Evolutionary conservation across 2,888 invertebrate genomes (phyloP).

Genomic region (Acleris cristana): DNA sequence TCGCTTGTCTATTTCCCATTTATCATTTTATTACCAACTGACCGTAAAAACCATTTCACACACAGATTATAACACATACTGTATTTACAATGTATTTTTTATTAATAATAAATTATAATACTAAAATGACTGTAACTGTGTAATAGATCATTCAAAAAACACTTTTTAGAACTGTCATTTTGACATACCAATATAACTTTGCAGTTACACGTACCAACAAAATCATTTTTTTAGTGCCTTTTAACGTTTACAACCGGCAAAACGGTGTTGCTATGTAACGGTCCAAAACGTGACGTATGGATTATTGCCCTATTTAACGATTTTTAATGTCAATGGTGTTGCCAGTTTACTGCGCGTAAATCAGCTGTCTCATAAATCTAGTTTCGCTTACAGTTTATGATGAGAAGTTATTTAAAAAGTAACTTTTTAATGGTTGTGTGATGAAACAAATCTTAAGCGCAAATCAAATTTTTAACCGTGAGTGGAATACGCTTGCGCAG

Average conservation of each 20-base stretch:
- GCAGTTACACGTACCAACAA: constrained; percentile 4
- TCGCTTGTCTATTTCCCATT: not conserved
- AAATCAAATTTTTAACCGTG: not conserved
- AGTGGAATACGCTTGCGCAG: not conserved
- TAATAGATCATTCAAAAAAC: constrained; percentile 55
- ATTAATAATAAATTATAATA: constrained; percentile 39
- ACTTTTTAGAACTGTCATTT: constrained; percentile 50
- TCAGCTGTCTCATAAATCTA: constrained; percentile 70
- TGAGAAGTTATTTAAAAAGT: constrained; percentile 54
- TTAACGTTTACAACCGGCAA: constrained; percentile 18
- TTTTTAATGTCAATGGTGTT: constrained; percentile 70
- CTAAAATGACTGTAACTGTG: constrained; percentile 47
- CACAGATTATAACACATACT: constrained; percentile 30
- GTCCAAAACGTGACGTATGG: constrained; percentile 68
- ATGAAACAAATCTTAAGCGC: not conserved
- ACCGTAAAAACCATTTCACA: constrained; percentile 26
- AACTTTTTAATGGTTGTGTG: constrained; percentile 8
- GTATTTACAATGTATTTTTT: constrained; percentile 56
- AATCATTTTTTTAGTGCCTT: not conserved
- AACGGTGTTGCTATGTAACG: constrained; percentile 52
- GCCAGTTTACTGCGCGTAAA: constrained; percentile 72
- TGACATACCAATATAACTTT: constrained; percentile 19
- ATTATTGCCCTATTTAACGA: constrained; percentile 76
- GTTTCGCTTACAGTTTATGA: constrained; percentile 60
- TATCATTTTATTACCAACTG: not conserved